Conservation (phyloP, 2,888 invertebrate genomes). For the Itoplectis maculator region DNA sequence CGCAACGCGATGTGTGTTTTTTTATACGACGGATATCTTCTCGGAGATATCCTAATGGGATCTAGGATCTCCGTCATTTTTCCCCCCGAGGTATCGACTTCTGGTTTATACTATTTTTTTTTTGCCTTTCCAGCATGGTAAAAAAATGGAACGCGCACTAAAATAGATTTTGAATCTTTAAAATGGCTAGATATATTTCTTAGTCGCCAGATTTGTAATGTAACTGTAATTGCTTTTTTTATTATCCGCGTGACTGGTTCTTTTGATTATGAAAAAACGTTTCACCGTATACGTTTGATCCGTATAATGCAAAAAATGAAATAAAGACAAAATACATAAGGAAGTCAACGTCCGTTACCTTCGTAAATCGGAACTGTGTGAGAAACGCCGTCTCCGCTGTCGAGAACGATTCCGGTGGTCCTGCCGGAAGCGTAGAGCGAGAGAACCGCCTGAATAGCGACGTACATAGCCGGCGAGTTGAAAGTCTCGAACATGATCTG, state of each 20-base stretch:
- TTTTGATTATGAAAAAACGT: background rate
- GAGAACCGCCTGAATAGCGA: conserved; percentile 85
- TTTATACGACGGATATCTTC: background rate
- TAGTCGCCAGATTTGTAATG: too few species aligned
- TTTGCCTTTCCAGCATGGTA: background rate
- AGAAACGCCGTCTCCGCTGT: conserved; percentile 85
- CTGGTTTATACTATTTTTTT: background rate
- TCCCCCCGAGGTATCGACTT: too few species aligned
- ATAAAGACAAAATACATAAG: background rate
- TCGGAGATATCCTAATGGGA: background rate
- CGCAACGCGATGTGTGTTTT: conserved; percentile 23
- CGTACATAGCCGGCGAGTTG: conserved; percentile 85
- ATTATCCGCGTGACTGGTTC: too few species aligned
- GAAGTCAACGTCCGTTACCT: conserved; percentile 79
- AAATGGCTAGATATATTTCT: too few species aligned
- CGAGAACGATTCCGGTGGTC: conserved; percentile 86
- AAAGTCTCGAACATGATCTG: conserved; percentile 88
- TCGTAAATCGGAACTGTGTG: conserved; percentile 86
- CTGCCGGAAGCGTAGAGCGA: conserved; percentile 86
- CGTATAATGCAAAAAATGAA: background rate
- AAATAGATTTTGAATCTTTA: too few species aligned
- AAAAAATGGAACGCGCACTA: too few species aligned
- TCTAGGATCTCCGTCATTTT: background rate
- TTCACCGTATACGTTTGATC: too few species aligned
- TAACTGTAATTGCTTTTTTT: too few species aligned